Percentiles rank a stretch among this genome's conserved stretches.
Evolutionary conservation across 2,797 vertebrate genomes (phyloP).

Genomic region (Crax fasciolata): DNA sequence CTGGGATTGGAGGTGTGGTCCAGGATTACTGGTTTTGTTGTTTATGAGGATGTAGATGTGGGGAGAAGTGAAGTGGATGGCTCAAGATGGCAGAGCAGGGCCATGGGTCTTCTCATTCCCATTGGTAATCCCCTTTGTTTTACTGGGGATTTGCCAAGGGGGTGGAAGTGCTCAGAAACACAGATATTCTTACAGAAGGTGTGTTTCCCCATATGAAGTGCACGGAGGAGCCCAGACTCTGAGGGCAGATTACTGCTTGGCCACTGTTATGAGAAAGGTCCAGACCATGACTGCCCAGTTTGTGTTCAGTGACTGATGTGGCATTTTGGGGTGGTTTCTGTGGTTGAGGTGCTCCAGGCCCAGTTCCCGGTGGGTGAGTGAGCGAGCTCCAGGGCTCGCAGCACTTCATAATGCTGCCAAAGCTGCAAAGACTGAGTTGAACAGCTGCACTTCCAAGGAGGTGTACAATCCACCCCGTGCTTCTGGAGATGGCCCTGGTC

Average conservation of each 20-base stretch:
- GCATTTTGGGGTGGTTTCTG: neutral
- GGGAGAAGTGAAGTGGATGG: neutral
- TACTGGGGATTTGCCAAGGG: neutral
- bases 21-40: neutral
- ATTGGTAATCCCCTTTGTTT: neutral
- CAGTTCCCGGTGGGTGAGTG: neutral
- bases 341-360: neutral
- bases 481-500: neutral
- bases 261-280: neutral
- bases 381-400: neutral
- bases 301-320: neutral
- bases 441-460: neutral
- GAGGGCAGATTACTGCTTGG: neutral
- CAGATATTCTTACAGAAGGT: neutral
- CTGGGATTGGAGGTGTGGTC: neutral
- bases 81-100: neutral
- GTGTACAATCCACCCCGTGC: neutral
- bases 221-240: neutral
- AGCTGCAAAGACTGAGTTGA: neutral
- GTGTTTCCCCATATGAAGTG: neutral
- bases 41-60: neutral
- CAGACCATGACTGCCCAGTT: neutral
- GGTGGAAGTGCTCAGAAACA: neutral
- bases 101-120: neutral
- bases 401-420: neutral